Base-by-base conservation (phyloP, 2,888 invertebrate genomes). In the Pandemis corylana region DNA sequence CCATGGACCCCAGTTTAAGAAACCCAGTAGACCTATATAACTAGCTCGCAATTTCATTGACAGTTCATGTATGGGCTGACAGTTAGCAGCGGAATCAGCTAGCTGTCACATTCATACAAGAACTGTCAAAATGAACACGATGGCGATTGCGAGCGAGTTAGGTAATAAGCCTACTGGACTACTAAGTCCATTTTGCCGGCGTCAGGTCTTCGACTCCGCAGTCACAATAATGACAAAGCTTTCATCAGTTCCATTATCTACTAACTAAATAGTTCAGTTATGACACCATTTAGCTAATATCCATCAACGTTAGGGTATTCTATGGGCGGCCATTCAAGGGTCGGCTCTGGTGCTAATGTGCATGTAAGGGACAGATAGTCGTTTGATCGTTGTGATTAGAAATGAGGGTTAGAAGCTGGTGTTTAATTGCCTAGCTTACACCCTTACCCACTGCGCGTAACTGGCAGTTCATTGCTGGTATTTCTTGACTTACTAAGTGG, bases 261-360 rank as follows among this genome's bases (percentile, higher is more conserved):
- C 51, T 36, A 51, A 63, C 15, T 42, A 62, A 62, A 69, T 61
- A 49, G 10, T 64, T 64, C 6, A 7, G 10, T 28, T 64, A 71
- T 44, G 56, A 28, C 28, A 10, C 12, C 62, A 70, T 63, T 51
- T 42, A 41, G 20, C 28, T 20, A 44, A 64, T 71, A 64, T 71
- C 51, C 53, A 56, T 64, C 70, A 71, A 46, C 46, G 44, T 64
- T 64, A 71, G 4, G 28, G 53, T 64, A n/a, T 71, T 56, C 53
- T 64, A 44, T 71, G 56, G 67, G 41, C 42, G 13, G n/a, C 13
- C 70, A 7, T 28, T n/a, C 62, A 64, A 64, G 69, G 59, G 41
- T 41, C 12, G 36, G n/a, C n/a, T 61, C 66, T 72, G 72, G 53
- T 7, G 63, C 56, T 73, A 68, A 73, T 68, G 72, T 41, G 63